Evolutionary conservation across 2,888 invertebrate species (phyloP), one percentile per base, ranked within the genome.

Genomic region (Epiblema foenella): DNA sequence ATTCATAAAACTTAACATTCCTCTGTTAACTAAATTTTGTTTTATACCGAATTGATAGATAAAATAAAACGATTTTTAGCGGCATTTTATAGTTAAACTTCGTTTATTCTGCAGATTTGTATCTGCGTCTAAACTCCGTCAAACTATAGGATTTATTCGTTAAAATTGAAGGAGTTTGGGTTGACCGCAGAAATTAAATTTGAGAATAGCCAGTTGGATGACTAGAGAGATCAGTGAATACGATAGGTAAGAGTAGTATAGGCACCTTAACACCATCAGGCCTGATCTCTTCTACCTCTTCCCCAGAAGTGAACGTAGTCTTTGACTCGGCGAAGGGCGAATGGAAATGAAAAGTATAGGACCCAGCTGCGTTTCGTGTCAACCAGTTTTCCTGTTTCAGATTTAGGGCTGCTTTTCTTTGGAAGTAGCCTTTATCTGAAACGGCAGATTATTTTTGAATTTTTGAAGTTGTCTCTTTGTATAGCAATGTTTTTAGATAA

Each of bases 241-340:
- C 0, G 3, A 33, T 7, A 33, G 24, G 2, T 1, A 33, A 33
- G 33, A 33, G 33, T 33, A 33, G 33, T 62, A 2, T 52, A 24
- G 24, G 24, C 4, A 91, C 92, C 84, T 85, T 86, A 1, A 76
- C 75, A 0, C 90, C 90, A 75, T 89, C 90, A 0, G 89, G 85
- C 69, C 85, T 88, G 0, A 77, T 77, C 69, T 91, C 91, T 0
- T 85, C 85, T 49, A 91, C 90, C 75, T 89, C 88, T 1, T 82
- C 85, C 0, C 87, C 91, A 0, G 85, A 80, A 0, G 72, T 80
- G 72, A 89, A 89, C 0, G 75, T 78, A 10, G 81, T 63, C 2
- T 75, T 64, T 17, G 79, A 77, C 24, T 75, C 78, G 20, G 77
- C 76, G 54, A 87, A n/a, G 0, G 79, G 52, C 0, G 82, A 81